Conservation (phyloP, 2,113 vertebrate genomes). For the Neogobius melanostomus region DNA sequence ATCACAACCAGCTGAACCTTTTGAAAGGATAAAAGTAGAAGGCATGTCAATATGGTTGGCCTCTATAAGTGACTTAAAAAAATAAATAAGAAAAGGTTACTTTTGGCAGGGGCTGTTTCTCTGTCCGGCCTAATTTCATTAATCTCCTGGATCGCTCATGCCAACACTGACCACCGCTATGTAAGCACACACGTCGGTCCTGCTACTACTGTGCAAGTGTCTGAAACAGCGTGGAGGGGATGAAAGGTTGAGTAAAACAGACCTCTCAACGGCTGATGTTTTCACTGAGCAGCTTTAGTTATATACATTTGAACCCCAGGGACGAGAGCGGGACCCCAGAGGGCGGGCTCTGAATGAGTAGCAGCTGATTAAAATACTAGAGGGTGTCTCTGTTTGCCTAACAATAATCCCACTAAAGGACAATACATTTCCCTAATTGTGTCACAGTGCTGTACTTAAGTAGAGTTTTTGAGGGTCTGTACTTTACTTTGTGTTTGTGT, state of each 20-base stretch:
- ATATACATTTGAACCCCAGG: conserved; percentile 33
- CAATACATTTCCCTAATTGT: no score
- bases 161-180: conserved; percentile 25
- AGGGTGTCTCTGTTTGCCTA: conserved; percentile 14
- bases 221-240: conserved; percentile 41
- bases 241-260: conserved; percentile 39
- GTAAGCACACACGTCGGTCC: conserved; percentile 22
- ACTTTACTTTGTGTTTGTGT: no score
- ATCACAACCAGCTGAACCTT: background rate
- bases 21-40: background rate
- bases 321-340: conserved; percentile 45
- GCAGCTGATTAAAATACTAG: conserved; percentile 13
- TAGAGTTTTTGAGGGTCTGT: no score
- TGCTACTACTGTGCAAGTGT: conserved; percentile 2
- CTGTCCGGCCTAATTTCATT: conserved; percentile 3
- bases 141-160: background rate
- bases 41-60: background rate
- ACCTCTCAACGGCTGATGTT: conserved; percentile 34
- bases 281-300: conserved; percentile 27
- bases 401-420: no score
- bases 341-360: conserved; percentile 29
- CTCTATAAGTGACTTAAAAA: conserved; percentile 2
- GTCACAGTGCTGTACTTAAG: no score
- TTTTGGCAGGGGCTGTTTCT: background rate
- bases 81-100: background rate